Conservation (phyloP, 2,797 vertebrate species). For the Cryptoprocta ferox region DNA sequence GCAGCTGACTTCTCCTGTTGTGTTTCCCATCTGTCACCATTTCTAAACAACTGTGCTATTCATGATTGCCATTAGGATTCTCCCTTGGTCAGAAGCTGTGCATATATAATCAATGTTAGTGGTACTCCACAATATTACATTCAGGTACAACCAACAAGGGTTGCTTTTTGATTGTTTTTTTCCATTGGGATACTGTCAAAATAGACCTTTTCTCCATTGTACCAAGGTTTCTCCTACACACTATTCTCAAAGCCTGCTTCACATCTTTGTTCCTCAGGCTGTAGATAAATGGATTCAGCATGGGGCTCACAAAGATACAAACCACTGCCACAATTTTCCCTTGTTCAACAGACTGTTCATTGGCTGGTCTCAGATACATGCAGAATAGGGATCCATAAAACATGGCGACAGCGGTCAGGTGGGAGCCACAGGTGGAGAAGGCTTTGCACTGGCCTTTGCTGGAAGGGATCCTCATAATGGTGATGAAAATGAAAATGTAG, state of each 20-base stretch:
- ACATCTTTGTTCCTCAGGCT: slow-evolving; percentile 55
- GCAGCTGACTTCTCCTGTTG: background rate
- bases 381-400: slow-evolving; percentile 57
- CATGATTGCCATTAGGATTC: background rate
- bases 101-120: background rate
- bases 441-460: slow-evolving; percentile 27
- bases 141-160: background rate
- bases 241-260: slow-evolving; percentile 36
- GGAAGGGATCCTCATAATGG: slow-evolving; percentile 6
- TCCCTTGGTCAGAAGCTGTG: background rate
- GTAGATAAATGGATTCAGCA: slow-evolving; percentile 64
- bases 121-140: background rate
- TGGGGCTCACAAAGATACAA: slow-evolving; percentile 59
- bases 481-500: slow-evolving; percentile 32
- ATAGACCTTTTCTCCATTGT: background rate
- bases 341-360: slow-evolving; percentile 51
- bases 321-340: slow-evolving; percentile 56
- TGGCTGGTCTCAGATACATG: slow-evolving; percentile 54
- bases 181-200: background rate
- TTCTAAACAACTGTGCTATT: background rate
- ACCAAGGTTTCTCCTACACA: background rate
- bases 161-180: background rate
- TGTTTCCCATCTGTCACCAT: background rate
- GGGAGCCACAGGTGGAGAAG: slow-evolving; percentile 55
- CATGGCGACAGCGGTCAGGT: slow-evolving; percentile 39